Conservation (phyloP, 1,140 invertebrate species). For the Streblospio benedicti region DNA sequence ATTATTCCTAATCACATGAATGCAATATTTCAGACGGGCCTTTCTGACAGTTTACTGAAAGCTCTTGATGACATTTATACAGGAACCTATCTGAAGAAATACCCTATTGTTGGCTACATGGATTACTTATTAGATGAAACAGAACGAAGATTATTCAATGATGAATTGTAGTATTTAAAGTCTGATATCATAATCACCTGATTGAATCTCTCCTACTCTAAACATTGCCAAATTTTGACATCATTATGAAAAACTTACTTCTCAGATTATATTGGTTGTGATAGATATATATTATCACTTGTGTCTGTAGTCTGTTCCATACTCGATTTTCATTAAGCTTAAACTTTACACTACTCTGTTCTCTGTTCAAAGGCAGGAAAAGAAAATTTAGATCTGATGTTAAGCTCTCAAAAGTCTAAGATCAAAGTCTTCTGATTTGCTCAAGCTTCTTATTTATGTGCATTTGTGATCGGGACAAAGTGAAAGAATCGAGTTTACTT, state of each 20-base stretch:
- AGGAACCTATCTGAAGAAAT: constrained; percentile 36
- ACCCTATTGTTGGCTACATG: constrained; percentile 43
- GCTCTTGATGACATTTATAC: constrained; percentile 34
- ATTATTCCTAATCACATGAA: background rate
- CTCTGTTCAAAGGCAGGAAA: no score
- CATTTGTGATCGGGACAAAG: no score
- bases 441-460: no score
- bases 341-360: no score
- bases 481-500: no score
- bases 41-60: constrained; percentile 30
- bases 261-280: background rate
- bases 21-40: constrained; percentile 28
- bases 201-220: background rate
- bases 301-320: background rate
- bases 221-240: background rate
- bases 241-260: background rate
- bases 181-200: background rate
- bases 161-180: background rate
- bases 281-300: background rate
- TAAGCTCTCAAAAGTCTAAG: no score
- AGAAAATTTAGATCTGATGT: no score
- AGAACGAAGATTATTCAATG: background rate
- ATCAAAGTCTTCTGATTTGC: no score
- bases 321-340: no score
- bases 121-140: constrained; percentile 27